These are phyloP conservation scores for Poecilia gillii DNA, from an alignment of 2,797 vertebrate species.

Conservation along the genomic window DNA sequence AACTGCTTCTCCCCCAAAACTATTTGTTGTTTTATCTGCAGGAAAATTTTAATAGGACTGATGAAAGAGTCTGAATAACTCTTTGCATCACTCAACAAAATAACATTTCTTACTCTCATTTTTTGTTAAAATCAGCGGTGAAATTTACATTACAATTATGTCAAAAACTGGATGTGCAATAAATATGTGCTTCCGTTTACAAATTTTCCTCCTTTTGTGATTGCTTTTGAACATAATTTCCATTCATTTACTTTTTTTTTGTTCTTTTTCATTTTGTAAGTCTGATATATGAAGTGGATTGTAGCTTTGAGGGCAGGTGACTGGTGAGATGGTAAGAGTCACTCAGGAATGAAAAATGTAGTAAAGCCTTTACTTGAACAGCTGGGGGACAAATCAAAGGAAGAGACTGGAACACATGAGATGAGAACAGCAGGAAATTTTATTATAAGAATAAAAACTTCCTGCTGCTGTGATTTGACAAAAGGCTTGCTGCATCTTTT, in stretches of 20 bases:
- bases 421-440: background rate
- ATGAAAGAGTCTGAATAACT: background rate
- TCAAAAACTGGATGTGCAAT: background rate
- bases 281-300: background rate
- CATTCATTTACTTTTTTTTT: background rate
- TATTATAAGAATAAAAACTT: background rate
- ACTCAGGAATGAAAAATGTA: background rate
- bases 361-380: background rate
- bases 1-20: slow-evolving; percentile 24
- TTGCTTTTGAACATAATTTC: background rate
- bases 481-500: background rate
- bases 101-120: background rate
- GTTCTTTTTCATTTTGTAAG: background rate
- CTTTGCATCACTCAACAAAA: background rate
- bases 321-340: background rate
- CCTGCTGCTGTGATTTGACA: background rate
- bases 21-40: background rate
- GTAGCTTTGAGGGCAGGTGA: background rate
- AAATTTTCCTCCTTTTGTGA: background rate
- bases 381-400: background rate
- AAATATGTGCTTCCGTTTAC: background rate
- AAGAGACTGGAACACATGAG: background rate
- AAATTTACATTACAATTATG: background rate
- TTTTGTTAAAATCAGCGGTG: background rate
- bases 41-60: background rate